Evolutionary conservation across 2,888 invertebrate genomes (phyloP), one percentile per base, ranked within the genome.

Genomic region (Mactromeris polynyma): DNA sequence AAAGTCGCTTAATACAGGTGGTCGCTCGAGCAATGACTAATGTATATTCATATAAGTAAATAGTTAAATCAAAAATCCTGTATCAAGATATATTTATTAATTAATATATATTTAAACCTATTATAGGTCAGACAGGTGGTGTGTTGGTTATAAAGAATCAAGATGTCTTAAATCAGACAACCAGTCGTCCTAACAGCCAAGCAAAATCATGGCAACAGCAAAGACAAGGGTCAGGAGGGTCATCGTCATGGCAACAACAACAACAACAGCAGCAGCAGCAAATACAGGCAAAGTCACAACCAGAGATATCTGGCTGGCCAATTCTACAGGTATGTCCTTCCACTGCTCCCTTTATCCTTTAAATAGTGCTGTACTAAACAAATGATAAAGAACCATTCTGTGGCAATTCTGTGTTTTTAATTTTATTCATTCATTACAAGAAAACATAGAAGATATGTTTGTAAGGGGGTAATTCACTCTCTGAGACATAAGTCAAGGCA

Each of bases 191-290:
- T 69, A 42, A 31, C 64, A 87, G 40, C 54, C 88, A 89, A 82
- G 86, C 89, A 69, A 91, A 88, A 79, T 77, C 86, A 26, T 90
- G 90, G 91, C 91, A 88, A 83, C 92, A 90, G 73, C 89, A 87
- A 51, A 91, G 88, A 81, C 85, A 84, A 64, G 38, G 51, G 1
- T 81, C 86, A 73, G 86, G 73, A 26, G 83, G 82, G 46, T 36
- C 86, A 73, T 90, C 89, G 31, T 86, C 89, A 83, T 93, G 87
- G 92, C 93, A 86, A 79, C 92, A 89, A 42, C 93, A 93, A 78
- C 90, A 88, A 77, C 90, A 91, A 51, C 90, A 91, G 81, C 90
- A 94, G 87, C 91, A 97, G 96, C 38, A 97, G 97, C 81, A 95
- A 97, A 17, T 92, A 21, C 91, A 91, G 46, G 26, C 64, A 17